Evolutionary conservation across 2,888 invertebrate species (phyloP).

Genomic region (Prosapia bicincta): DNA sequence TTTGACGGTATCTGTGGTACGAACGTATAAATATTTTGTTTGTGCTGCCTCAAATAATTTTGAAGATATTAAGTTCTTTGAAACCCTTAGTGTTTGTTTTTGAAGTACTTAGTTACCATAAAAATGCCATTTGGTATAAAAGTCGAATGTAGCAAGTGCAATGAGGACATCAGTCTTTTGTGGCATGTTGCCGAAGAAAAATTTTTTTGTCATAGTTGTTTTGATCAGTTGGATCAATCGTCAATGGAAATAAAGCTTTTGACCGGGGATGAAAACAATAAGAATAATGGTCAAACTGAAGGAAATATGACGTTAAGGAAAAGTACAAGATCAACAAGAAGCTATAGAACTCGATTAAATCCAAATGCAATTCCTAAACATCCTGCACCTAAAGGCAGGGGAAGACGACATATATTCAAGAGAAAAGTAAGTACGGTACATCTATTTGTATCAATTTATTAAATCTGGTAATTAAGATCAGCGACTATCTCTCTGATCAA

Average conservation of each 20-base stretch:
- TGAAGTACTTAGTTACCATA: no score
- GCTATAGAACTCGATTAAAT: slow-evolving; percentile 49
- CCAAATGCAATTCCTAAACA: slow-evolving; percentile 48
- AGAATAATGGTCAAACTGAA: slow-evolving; percentile 37
- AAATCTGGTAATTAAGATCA: no score
- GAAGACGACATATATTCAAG: slow-evolving; percentile 12
- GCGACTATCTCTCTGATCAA: no score
- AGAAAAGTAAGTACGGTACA: slow-evolving; percentile 48
- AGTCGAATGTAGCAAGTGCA: slow-evolving; percentile 68
- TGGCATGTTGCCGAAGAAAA: slow-evolving; percentile 71
- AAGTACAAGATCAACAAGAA: slow-evolving; percentile 56
- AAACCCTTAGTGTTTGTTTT: no score
- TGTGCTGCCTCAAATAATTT: no score
- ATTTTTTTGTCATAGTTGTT: slow-evolving; percentile 57
- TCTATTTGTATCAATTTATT: no score
- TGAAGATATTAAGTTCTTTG: no score
- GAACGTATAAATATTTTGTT: no score
- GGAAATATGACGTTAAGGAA: slow-evolving; percentile 49
- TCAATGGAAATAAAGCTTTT: slow-evolving; percentile 40
- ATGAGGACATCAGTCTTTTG: slow-evolving; percentile 62
- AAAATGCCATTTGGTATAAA: slow-evolving; percentile 51
- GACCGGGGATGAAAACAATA: slow-evolving; percentile 43
- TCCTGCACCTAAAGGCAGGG: slow-evolving; percentile 56
- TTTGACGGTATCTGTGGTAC: no score
- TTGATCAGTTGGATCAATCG: no score